Evolutionary conservation across 2,888 invertebrate genomes (phyloP), one percentile per base, ranked within the genome.

Genomic region (Tuberolachnus salignus): DNA sequence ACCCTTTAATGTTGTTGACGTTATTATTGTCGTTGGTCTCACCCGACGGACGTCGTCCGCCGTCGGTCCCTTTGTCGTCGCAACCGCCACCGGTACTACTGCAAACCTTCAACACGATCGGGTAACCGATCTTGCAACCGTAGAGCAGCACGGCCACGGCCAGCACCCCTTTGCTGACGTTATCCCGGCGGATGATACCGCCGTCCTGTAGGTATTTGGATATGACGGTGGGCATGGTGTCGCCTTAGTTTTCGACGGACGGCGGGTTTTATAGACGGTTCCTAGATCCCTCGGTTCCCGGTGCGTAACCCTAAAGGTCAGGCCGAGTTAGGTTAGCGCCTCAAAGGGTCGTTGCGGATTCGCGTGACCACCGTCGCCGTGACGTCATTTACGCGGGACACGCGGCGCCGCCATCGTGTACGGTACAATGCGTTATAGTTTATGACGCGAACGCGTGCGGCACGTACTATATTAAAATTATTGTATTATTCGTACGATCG

Each of bases 51-150:
- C 70, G 73, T 85, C 81, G 86, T 85, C n/a, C 84, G 84, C 81
- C 81, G 14, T 66, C 81, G n/a, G 81, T 44, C 66, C 64, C 78
- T 72, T 81, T 69, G 49, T 78, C 81, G 42, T 64, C 82, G 26
- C 63, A 81, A 80, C 82, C 83, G 81, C 83, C 80, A 82, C 83
- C 86, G n/a, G n/a, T 81, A 80, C 78, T 82, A 64, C 83, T 84
- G 44, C 87, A 85, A 71, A 86, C 85, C 49, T 86, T 86, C 80
- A 87, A 87, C 10, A 91, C 83, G 80, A 89, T 85, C 0, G 91
- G 91, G 84, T 90, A 90, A 23, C 88, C 88, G 26, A 91, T 83
- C 85, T 90, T 91, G 26, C 90, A 84, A 0, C 89, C 87, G 84
- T 91, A 90, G 1, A 89, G 86, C 63, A 87, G 85, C 23, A 91